phyloP scores from a whole-genome alignment of 2,797 vertebrate genomes.

The Argya squamiceps region DNA sequence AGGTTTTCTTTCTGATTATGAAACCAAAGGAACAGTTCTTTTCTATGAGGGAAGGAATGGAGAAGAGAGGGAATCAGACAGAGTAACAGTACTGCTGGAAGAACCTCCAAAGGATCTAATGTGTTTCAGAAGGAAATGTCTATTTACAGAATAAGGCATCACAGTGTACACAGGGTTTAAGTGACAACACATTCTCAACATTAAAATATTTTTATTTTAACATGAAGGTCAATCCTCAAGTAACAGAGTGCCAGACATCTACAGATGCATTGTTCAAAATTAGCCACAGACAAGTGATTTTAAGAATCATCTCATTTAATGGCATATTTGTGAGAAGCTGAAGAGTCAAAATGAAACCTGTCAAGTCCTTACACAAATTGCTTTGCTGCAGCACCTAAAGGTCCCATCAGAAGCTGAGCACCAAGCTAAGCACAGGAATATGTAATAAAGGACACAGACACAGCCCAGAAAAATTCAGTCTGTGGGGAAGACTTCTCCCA shows the following conservation, averaged over 20 bases:
- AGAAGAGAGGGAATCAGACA: neutral
- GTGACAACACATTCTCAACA: neutral
- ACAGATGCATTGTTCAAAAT: neutral
- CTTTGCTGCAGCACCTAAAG: neutral
- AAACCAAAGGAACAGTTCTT: neutral
- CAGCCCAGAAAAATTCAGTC: neutral
- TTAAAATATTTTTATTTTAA: neutral
- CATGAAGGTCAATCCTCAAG: neutral
- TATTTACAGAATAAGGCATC: neutral
- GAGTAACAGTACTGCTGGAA: neutral
- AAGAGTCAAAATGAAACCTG: neutral
- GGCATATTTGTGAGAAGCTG: neutral
- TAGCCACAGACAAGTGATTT: neutral
- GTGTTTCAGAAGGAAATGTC: neutral
- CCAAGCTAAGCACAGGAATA: neutral
- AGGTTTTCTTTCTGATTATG: neutral
- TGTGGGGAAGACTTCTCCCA: neutral
- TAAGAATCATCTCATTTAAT: neutral
- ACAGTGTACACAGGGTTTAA: neutral
- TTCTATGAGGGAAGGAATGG: neutral
- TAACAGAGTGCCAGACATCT: neutral
- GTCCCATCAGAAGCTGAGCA: neutral
- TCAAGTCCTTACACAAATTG: neutral
- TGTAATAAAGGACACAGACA: neutral
- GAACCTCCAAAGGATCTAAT: neutral